Evolutionary conservation across 1,140 invertebrate genomes (phyloP).

Genomic region (Papilio polytes): DNA sequence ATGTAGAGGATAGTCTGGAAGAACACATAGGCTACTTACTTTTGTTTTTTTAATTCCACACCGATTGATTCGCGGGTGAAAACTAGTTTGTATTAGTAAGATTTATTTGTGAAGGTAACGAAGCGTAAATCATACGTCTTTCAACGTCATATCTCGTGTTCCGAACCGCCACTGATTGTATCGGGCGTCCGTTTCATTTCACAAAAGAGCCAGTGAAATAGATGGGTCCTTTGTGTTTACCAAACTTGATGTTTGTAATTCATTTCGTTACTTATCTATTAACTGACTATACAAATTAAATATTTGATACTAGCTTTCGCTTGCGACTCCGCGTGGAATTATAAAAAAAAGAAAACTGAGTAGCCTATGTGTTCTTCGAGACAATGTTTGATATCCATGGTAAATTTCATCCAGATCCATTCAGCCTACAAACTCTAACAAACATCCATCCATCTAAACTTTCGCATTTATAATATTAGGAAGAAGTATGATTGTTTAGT

Average conservation of each 20-base stretch:
- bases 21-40: background rate
- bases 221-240: background rate
- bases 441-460: no score
- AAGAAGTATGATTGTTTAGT: no score
- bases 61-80: background rate
- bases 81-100: background rate
- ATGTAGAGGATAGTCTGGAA: background rate
- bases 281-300: background rate
- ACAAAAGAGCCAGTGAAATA: slow-evolving; percentile 9
- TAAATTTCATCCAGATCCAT: no score
- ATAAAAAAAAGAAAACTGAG: no score
- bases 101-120: background rate
- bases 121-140: background rate
- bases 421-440: no score
- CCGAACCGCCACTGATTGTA: background rate
- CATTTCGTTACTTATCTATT: background rate
- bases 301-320: no score
- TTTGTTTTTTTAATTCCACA: no score
- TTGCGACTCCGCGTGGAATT: no score
- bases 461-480: no score
- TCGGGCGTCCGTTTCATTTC: slow-evolving; percentile 15
- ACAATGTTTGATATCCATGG: no score
- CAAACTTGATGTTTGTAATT: background rate
- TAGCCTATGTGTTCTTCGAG: no score
- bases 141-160: slow-evolving; percentile 10